These are phyloP conservation scores for Mus minutoides DNA, from an alignment of 2,797 vertebrate genomes.

Conservation along the genomic window DNA sequence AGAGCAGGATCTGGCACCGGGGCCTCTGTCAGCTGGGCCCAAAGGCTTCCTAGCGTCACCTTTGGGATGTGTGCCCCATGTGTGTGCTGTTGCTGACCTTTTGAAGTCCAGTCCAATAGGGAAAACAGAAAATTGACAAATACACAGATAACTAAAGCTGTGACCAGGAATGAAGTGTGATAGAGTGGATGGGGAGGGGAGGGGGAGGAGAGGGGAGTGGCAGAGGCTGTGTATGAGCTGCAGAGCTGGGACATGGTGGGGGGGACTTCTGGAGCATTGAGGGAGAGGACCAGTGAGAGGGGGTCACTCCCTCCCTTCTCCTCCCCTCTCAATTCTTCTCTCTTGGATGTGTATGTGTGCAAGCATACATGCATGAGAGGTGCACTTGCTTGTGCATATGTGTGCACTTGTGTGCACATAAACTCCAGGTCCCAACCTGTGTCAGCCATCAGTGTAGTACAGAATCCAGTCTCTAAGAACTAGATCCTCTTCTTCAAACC, in stretches of 20 bases:
- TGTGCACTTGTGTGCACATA: neutral
- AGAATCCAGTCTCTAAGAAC: neutral
- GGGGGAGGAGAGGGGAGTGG: neutral
- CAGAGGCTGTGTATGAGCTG: neutral
- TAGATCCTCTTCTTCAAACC: neutral
- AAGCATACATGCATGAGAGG: neutral
- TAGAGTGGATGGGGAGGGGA: neutral
- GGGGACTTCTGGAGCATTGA: neutral
- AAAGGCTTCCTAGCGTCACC: neutral
- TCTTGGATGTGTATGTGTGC: neutral
- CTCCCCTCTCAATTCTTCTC: neutral
- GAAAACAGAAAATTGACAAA: neutral
- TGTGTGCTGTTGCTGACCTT: neutral
- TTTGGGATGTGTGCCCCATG: rapidly evolving
- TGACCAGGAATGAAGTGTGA: neutral
- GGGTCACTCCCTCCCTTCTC: neutral
- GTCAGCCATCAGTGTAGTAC: neutral
- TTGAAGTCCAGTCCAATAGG: neutral
- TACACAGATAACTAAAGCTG: neutral
- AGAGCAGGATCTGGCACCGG: too few relatives aligned
- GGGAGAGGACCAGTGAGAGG: neutral
- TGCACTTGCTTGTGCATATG: neutral
- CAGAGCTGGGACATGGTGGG: neutral
- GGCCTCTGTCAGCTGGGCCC: neutral
- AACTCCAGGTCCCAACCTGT: neutral